These are phyloP conservation scores for Tauraco erythrolophus DNA, from an alignment of 2,113 vertebrate species.

Conservation along the genomic window DNA sequence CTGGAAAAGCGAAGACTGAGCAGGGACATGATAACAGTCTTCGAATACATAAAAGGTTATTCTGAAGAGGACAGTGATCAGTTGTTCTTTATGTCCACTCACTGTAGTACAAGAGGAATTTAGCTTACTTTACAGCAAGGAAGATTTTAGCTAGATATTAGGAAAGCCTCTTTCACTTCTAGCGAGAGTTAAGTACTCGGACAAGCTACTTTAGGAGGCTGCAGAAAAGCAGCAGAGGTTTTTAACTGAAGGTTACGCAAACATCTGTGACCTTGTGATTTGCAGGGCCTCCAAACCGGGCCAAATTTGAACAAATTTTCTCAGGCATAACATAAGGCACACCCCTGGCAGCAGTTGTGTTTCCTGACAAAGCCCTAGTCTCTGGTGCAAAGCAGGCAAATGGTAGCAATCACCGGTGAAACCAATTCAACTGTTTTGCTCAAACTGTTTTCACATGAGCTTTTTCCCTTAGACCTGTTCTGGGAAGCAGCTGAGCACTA, in stretches of 20 bases:
- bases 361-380: neutral
- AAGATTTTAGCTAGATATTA: neutral
- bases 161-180: neutral
- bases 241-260: slow-evolving; percentile 19
- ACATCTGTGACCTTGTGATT: slow-evolving; percentile 19
- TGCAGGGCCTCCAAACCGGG: neutral
- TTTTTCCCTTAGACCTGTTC: neutral
- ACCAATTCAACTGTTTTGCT: neutral
- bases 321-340: neutral
- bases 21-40: slow-evolving; percentile 29
- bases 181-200: neutral
- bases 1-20: slow-evolving; percentile 47
- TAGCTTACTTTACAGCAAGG: neutral
- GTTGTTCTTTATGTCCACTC: neutral
- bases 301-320: neutral
- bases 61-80: neutral
- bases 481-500: neutral
- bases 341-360: neutral
- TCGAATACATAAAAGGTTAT: slow-evolving; percentile 19
- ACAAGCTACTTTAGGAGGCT: neutral
- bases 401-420: neutral
- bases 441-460: neutral
- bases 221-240: neutral
- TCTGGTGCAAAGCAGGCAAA: neutral
- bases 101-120: neutral